Base-by-base conservation (phyloP, 2,888 invertebrate species). In the Leptopilina myrica region DNA sequence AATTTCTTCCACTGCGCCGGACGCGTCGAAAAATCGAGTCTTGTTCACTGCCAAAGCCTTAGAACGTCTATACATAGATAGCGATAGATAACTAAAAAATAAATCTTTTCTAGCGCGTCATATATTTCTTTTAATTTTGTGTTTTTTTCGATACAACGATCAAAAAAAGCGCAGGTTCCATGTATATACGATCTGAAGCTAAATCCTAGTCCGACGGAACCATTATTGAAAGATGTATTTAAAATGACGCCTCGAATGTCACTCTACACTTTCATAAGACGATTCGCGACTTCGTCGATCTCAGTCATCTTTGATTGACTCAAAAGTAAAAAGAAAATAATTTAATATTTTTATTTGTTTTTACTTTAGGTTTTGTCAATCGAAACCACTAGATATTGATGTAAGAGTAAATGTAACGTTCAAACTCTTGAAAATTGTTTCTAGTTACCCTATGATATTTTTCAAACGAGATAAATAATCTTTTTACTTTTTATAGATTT, bases 31-130 rank as follows among this genome's bases (percentile, higher is more conserved):
- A 85, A 87, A 88, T 89, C 88, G 89, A 89, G 87, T 87, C 88
- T 90, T 88, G 87, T 87, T 90, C 91, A 91, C 91, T 91, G 91
- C 91, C 92, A 91, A 91, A 91, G 91, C 90, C 90, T 91, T 91
- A 90, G 91, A 90, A 89, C 90, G 89, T 91, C 89, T 91, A 91
- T 90, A 89, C 88, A 90, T 90, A 87, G 87, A 88, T 87, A 87
- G 87, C 84, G 79, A 83, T 86, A 85, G 80, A 79, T 76, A 64
- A 56, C 56, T 78, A 43, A 83, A 82, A 81, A 83, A 82, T 79
- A 81, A 81, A 76, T 26, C n/a, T 73, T 73, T 73, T 73, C 12
- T 56, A 73, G 56, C 56, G 73, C 33, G 15, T 73, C 56, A 43
- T 43, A 43, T 8, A 43, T 12, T 33, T 9, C 14, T 73, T 56